Percentiles rank a stretch among this genome's conserved stretches.
phyloP scores from a whole-genome alignment of 30 jellyfish, hydroid and myxozoan species.

The Nemopilema nomurai region DNA sequence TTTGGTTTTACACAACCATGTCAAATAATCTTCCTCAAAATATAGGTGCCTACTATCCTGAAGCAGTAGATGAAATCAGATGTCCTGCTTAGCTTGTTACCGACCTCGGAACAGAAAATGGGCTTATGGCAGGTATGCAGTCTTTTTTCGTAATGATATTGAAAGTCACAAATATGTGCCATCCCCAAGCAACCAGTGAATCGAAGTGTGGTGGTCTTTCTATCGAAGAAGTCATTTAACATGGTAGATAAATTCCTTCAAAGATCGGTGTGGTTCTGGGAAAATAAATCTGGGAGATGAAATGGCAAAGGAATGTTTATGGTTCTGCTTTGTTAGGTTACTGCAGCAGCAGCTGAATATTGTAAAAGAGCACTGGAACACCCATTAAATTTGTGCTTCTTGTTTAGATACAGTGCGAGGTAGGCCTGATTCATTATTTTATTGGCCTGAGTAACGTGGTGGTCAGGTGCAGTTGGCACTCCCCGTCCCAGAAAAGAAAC shows the following conservation, averaged over 20 bases:
- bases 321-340: constrained; percentile 33
- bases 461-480: constrained; percentile 47
- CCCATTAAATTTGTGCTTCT: constrained; percentile 37
- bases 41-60: constrained; percentile 28
- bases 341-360: constrained; percentile 54
- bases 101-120: constrained; percentile 77
- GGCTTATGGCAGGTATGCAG: constrained; percentile 68
- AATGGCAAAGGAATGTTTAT: constrained; percentile 35
- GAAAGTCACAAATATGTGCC: constrained; percentile 58
- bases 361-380: constrained; percentile 49
- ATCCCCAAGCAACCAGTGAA: constrained; percentile 71
- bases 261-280: constrained; percentile 38
- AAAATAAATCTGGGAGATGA: neutral
- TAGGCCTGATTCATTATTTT: constrained; percentile 44
- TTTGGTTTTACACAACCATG: constrained; percentile 57
- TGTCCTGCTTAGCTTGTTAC: constrained; percentile 66
- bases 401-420: constrained; percentile 47
- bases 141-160: constrained; percentile 38
- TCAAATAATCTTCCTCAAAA: constrained; percentile 57
- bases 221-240: constrained; percentile 14
- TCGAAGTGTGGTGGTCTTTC: constrained; percentile 75
- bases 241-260: constrained; percentile 71
- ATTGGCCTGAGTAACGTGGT: constrained; percentile 48
- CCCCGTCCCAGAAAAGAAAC: constrained; percentile 29
- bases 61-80: constrained; percentile 37